Evolutionary conservation across 2,113 vertebrate species (phyloP).

Genomic region (Sardina pilchardus): DNA sequence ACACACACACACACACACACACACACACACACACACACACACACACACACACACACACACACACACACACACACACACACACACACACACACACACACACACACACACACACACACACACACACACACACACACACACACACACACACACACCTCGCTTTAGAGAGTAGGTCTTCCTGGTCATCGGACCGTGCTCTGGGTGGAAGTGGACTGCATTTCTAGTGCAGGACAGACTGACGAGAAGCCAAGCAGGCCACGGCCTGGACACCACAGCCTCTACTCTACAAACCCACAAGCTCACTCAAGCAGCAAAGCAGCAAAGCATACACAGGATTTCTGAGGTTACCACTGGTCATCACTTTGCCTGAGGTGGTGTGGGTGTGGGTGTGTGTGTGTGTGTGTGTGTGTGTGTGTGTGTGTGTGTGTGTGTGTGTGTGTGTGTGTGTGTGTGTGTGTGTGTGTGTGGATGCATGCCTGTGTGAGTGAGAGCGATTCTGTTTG

Average conservation of each 20-base stretch:
- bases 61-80: not conserved
- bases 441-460: not conserved
- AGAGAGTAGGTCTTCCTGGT: not conserved
- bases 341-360: not conserved
- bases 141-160: not conserved
- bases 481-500: too few relatives aligned
- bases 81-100: not conserved
- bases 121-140: conserved; percentile 12
- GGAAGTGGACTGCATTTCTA: not conserved
- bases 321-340: not conserved
- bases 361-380: not conserved
- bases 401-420: not conserved
- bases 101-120: not conserved
- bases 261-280: not conserved
- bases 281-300: not conserved
- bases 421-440: not conserved
- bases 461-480: too few relatives aligned
- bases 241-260: not conserved
- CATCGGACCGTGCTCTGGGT: not conserved
- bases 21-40: not conserved
- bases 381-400: not conserved
- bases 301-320: not conserved
- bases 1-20: not conserved
- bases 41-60: conserved; percentile 6
- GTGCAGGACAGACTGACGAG: not conserved